These are phyloP conservation scores for Virgularia gustaviana DNA, from an alignment of 92 coral and sea anemone genomes.

Conservation along the genomic window DNA sequence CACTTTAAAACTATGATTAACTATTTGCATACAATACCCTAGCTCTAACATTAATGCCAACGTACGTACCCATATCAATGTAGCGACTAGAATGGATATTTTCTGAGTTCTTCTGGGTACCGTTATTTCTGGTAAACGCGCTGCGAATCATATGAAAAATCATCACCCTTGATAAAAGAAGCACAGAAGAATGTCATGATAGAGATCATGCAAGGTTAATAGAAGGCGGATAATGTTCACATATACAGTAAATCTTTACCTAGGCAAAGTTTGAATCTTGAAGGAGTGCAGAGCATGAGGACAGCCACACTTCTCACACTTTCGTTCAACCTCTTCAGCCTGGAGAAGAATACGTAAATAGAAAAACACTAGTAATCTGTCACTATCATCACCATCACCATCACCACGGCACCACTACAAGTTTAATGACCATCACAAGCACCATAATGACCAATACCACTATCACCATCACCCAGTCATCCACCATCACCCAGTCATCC, in stretches of 20 bases:
- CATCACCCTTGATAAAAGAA: slow-evolving; percentile 53
- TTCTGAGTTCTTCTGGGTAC: slow-evolving; percentile 77
- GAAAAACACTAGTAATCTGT: neutral
- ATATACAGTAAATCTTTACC: slow-evolving; percentile 46
- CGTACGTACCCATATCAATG: slow-evolving; percentile 61
- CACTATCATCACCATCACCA: neutral
- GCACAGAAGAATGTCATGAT: neutral
- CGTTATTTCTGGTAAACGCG: slow-evolving; percentile 60
- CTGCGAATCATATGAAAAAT: slow-evolving; percentile 84
- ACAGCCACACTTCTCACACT: slow-evolving; percentile 70
- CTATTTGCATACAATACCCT: neutral
- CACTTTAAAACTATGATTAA: neutral
- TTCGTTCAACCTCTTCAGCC: slow-evolving; percentile 82
- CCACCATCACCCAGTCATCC: too few relatives aligned
- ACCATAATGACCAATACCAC: too few relatives aligned
- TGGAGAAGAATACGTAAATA: slow-evolving; percentile 14
- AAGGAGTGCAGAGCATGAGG: slow-evolving; percentile 73
- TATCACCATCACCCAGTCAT: too few relatives aligned
- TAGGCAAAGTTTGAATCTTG: slow-evolving; percentile 73
- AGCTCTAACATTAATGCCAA: neutral
- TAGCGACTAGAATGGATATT: slow-evolving; percentile 60
- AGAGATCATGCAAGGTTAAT: neutral
- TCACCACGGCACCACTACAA: too few relatives aligned
- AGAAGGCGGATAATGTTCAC: neutral
- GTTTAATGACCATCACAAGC: too few relatives aligned